Base-by-base conservation (phyloP, 2,888 invertebrate species). In the Acrocera orbiculus region DNA sequence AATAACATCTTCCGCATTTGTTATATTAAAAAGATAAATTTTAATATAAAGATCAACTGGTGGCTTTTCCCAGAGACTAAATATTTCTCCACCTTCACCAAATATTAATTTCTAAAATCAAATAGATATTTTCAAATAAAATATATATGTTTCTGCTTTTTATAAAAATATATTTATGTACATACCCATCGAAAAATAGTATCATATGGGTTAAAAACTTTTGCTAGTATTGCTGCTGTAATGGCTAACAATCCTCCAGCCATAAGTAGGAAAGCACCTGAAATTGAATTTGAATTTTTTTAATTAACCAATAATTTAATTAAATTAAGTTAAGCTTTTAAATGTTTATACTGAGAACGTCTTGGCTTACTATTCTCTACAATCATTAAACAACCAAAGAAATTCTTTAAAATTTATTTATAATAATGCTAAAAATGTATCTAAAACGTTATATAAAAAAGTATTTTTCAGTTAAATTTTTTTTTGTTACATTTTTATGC, bases 1-100 rank as follows among this genome's bases (percentile, higher is more conserved):
- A 53, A 86, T 61, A 54, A 75, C 86, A 4, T 72, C 81, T 4
- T 81, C 78, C 9, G 70, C 69, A 49, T 87, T 87, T 7, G 87
- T 87, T 3, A 86, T 66, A 50, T 87, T 87, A 60, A 82, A 87
- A 3, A 87, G 63, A 50, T 70, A 83, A 0, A 87, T 74, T 47
- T 75, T 72, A 16, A 80, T 64, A 51, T 76, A 81, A 0, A 87
- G 62, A 40, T 82, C 73, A 10, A 85, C 79, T 10, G 81, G 77
- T 0, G 86, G 86, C 39, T 71, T 70, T 33, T 73, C 62, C 86
- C 86, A 86, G 50, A 85, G 63, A 45, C 80, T 76, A 54, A 78
- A 86, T 31, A 83, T 79, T 56, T 86, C 85, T 1, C 83, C 80
- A 1, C 77, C 78, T 24, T 79, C 73, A 30, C 64, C 58, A 42